Base-by-base conservation (phyloP, 2,113 vertebrate genomes). In the Beaufortia kweichowensis region DNA sequence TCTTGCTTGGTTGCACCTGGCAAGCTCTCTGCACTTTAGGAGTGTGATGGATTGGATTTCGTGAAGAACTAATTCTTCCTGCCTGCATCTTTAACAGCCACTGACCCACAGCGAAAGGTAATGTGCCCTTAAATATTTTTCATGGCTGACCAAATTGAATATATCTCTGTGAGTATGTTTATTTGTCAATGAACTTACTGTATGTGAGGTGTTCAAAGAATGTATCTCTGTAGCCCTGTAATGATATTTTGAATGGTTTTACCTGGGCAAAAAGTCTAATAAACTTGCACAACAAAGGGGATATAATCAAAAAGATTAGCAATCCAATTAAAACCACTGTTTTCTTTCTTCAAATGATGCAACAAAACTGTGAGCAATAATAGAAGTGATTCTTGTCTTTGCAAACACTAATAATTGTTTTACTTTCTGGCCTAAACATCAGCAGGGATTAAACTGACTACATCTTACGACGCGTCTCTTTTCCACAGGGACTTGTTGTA, bases 1-100 rank as follows among this genome's bases (percentile, higher is more conserved):
- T 77, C 56, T 29, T 77, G 63, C 75, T 69, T 89, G 86, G 82
- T 64, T 75, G 71, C 79, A 82, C 66, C 67, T 68, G 69, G 56
- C 56, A 43, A 65, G 79, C 87, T 85, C 76, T 83, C 85, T 59
- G 46, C 23, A 41, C 62, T 50, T 56, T 63, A 9, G 56, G 60
- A 43, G 60, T 15, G 3, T 55, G 60, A 35, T n/a, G 65, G 78
- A 65, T 79, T 78, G 50, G 50, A 69, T 84, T 84, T 82, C 83
- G 23, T 64, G 48, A 81, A 71, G 63, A 75, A 79, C 60, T 70
- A 77, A 82, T 79, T 33, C 73, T 69, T 62, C 73, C 60, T 76
- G 68, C 57, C 31, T 48, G 50, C 48, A 61, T 57, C 69, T 43
- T 64, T 50, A 67, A 26, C 68, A 76, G 77, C 23, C 77, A 70